phyloP scores from a whole-genome alignment of 2,797 vertebrate genomes.

The Smutsia gigantea region DNA sequence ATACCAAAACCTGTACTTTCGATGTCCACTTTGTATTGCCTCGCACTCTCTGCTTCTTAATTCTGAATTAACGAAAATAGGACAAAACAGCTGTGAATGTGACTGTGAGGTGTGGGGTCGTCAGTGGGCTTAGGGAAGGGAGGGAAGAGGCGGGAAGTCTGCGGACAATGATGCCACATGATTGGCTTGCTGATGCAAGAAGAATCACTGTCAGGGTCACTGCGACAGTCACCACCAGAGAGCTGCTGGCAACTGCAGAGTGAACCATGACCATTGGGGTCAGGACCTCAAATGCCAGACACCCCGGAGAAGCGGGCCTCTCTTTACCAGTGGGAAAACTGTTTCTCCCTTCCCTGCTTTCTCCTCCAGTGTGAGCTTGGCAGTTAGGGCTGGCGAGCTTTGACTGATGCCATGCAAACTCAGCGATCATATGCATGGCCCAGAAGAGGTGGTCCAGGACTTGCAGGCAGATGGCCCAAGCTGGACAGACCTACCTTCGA shows the following conservation, averaged over 20 bases:
- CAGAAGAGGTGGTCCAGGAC: not conserved
- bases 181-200: slow-evolving; percentile 57
- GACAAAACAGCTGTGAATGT: slow-evolving; percentile 48
- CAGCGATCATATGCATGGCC: too few relatives aligned
- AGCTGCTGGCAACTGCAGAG: slow-evolving; percentile 64
- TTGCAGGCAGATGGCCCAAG: not conserved
- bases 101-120: not conserved
- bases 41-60: not conserved
- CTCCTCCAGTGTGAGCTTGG: not conserved
- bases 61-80: slow-evolving; percentile 67
- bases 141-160: slow-evolving; percentile 45
- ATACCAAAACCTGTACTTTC: not conserved
- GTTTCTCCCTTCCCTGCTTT: not conserved
- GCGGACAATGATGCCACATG: slow-evolving; percentile 60
- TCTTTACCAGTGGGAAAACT: not conserved
- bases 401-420: not conserved
- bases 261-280: not conserved
- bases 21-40: not conserved
- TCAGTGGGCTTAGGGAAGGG: not conserved
- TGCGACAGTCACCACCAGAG: slow-evolving; percentile 13
- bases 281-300: not conserved
- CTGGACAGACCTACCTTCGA: not conserved
- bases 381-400: not conserved
- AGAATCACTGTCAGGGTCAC: not conserved
- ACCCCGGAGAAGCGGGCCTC: not conserved